These are phyloP conservation scores for Petroica traversi DNA, from an alignment of 2,113 vertebrate species.

Conservation along the genomic window DNA sequence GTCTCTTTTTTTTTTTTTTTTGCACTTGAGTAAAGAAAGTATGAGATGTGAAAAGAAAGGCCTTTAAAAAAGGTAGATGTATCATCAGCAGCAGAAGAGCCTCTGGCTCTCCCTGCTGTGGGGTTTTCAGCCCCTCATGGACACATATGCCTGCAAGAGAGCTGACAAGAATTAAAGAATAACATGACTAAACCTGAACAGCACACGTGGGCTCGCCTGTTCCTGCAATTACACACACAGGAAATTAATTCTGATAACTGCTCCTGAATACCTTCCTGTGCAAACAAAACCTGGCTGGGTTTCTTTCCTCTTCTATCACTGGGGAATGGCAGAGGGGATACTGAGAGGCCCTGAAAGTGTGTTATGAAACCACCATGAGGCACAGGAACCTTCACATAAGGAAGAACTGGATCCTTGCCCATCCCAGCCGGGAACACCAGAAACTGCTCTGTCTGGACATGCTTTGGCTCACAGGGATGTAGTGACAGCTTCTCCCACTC, in stretches of 20 bases:
- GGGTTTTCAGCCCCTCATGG: not conserved
- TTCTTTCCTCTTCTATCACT: not conserved
- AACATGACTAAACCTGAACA: not conserved
- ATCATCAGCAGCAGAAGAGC: not conserved
- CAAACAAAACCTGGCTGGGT: not conserved
- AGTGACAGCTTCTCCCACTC: not conserved
- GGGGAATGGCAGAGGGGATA: not conserved
- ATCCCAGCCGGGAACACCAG: fast-evolving
- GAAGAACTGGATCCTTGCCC: not conserved
- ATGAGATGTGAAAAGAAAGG: not conserved
- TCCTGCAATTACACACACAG: not conserved
- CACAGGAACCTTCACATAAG: fast-evolving
- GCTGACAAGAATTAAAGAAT: not conserved
- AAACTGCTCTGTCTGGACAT: fast-evolving
- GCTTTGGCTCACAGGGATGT: not conserved
- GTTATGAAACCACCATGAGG: not conserved
- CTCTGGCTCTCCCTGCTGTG: not conserved
- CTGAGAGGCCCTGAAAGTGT: not conserved
- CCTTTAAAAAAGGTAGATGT: not conserved
- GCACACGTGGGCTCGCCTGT: fast-evolving
- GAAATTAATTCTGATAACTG: not conserved
- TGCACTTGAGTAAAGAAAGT: not conserved
- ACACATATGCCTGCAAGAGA: not conserved
- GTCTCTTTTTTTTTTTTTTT: not conserved
- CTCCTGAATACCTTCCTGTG: not conserved